These are phyloP conservation scores for Micrastur ruficollis DNA, from an alignment of 2,797 vertebrate genomes.

Conservation along the genomic window DNA sequence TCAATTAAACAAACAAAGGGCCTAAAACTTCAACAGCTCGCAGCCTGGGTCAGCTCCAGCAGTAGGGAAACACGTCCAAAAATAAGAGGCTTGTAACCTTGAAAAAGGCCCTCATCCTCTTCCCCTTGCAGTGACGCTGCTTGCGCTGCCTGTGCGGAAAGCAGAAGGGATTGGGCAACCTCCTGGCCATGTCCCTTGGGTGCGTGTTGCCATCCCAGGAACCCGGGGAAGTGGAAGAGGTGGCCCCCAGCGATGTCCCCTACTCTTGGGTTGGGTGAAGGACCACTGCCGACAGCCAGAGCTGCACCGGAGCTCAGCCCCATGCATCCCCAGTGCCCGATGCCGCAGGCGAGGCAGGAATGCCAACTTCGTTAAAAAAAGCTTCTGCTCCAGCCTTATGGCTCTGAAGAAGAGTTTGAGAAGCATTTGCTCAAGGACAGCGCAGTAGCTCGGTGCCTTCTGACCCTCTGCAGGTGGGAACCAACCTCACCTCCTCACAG, in stretches of 20 bases:
- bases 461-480: accelerated
- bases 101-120: neutral
- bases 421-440: accelerated
- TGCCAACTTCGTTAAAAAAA: neutral
- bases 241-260: accelerated
- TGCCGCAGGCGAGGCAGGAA: neutral
- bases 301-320: neutral
- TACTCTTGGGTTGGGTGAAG: accelerated
- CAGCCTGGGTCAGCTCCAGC: constrained; percentile 2
- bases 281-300: neutral
- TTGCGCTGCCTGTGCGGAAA: accelerated
- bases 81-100: neutral
- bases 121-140: neutral
- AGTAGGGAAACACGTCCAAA: neutral
- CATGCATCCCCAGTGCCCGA: accelerated
- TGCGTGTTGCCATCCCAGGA: neutral
- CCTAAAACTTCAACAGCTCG: neutral
- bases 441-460: accelerated
- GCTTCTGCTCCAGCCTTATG: neutral
- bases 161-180: accelerated
- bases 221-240: accelerated
- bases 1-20: constrained; percentile 63
- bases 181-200: neutral
- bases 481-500: accelerated
- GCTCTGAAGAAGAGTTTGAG: neutral